Evolutionary conservation across 1,140 invertebrate genomes (phyloP), one percentile per base, ranked within the genome.

Genomic region (Drosophila dunni): DNA sequence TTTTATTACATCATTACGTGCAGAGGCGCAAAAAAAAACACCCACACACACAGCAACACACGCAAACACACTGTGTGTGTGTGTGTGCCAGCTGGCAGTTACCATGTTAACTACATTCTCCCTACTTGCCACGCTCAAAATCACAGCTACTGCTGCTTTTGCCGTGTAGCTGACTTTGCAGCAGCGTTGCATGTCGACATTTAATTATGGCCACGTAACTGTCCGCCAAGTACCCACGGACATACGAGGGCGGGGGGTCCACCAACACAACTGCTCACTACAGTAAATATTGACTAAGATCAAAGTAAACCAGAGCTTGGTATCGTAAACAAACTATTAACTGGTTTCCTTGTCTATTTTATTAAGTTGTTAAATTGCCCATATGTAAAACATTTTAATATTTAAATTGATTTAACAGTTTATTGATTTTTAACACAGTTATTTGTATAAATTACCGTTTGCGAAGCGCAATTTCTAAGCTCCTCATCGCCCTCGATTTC

Each of bases 1-100:
- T 91, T 91, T 91, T 91, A 91, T 91, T 91, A 91, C 88, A 91
- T 91, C 88, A 91, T 91, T 91, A 91, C 83, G 80, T 88, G 81
- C 88, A 86, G 79, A 65, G 70, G 75, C 50, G 80, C 53, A 74
- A 74, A 73, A 54, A 68, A 48, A 57, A 34, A 40, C 15, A n/a
- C 17, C n/a, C 11, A 29, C n/a, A 11, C 20, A 11, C 36, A 42
- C 57, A 9, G 4, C 5, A 53, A 56, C 40, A 10, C 20, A 11
- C 29, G 45, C 29, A 6, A 38, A 40, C 10, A 7, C 45, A 20
- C 17, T 53, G 8, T 53, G 8, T 50, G 9, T 38, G 9, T 53
- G 8, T 53, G 8, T 50, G 9, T 38, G 9, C 50, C 50, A 53
- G 36, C 11, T 54, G 33, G 24, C 36, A 62, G 38, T 44, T 53